Percentiles rank a stretch among this genome's conserved stretches.
These are phyloP conservation scores for Sterrhoptilus dennistouni DNA, from an alignment of 2,113 vertebrate species.

Conservation along the genomic window DNA sequence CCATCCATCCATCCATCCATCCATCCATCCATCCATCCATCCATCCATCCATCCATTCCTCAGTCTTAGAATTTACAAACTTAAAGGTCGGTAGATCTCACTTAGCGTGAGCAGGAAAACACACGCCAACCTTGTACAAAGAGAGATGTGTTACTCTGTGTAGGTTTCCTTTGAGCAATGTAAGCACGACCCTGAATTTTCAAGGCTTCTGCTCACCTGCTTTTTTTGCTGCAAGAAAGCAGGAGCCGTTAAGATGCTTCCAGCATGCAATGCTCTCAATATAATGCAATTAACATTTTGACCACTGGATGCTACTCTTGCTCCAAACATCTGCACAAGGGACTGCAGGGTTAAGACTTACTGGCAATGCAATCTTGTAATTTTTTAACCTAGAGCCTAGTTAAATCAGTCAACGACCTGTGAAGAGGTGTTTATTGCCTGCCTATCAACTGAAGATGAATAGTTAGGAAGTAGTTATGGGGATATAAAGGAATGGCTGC, in stretches of 20 bases:
- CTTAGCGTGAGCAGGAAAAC: not conserved
- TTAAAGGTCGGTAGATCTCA: not conserved
- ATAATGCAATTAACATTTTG: constrained; percentile 54
- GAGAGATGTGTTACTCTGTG: not conserved
- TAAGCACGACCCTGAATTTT: not conserved
- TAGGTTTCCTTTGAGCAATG: not conserved
- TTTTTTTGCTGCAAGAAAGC: not conserved
- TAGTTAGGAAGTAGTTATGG: not conserved
- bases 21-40: not conserved
- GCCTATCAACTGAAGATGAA: not conserved
- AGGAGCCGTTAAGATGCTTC: not conserved
- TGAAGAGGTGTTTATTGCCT: not conserved
- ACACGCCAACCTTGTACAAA: not conserved
- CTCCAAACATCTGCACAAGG: constrained; percentile 30
- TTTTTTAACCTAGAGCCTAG: not conserved
- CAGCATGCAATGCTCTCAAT: not conserved
- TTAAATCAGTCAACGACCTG: not conserved
- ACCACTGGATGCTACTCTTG: constrained; percentile 68
- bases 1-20: not conserved
- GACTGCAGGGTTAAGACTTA: not conserved
- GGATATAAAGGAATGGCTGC: not conserved
- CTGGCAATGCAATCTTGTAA: not conserved
- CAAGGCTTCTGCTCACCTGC: not conserved
- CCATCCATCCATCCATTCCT: not conserved
- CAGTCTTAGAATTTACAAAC: not conserved